These are phyloP conservation scores for Monodelphis domestica DNA, from an alignment of 2,797 vertebrate species.

Conservation along the genomic window DNA sequence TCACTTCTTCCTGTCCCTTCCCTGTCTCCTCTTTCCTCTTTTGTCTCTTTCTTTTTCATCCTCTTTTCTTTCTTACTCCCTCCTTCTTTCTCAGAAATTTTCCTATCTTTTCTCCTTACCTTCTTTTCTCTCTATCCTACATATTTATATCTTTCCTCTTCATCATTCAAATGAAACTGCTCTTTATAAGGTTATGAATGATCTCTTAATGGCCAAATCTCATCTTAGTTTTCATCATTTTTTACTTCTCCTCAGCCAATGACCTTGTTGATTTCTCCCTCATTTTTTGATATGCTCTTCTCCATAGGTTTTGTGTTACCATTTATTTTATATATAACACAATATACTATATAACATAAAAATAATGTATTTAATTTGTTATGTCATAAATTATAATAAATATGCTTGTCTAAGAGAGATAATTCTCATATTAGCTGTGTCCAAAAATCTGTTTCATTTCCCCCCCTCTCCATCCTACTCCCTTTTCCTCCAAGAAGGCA, in stretches of 20 bases:
- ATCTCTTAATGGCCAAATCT: neutral
- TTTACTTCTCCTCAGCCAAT: neutral
- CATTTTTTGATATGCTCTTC: neutral
- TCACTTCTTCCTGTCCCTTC: neutral
- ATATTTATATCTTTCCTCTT: neutral
- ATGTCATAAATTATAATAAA: too few species aligned
- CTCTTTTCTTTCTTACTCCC: neutral
- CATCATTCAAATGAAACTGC: neutral
- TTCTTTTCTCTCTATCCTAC: neutral
- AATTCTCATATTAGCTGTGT: too few species aligned
- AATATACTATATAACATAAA: too few species aligned
- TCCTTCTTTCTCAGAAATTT: neutral
- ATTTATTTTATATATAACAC: too few species aligned
- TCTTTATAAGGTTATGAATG: neutral
- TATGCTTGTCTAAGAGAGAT: too few species aligned
- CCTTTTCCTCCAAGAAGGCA: too few species aligned
- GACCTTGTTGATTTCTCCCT: neutral
- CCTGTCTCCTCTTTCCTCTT: neutral
- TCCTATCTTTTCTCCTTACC: too few species aligned
- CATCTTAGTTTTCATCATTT: neutral
- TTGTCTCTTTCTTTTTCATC: neutral
- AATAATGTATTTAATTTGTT: too few species aligned
- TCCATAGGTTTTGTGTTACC: neutral
- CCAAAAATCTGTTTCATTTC: too few species aligned
- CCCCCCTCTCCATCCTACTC: too few species aligned